These are phyloP conservation scores for Cyphomyrmex costatus DNA, from an alignment of 1,140 invertebrate species.

Conservation along the genomic window DNA sequence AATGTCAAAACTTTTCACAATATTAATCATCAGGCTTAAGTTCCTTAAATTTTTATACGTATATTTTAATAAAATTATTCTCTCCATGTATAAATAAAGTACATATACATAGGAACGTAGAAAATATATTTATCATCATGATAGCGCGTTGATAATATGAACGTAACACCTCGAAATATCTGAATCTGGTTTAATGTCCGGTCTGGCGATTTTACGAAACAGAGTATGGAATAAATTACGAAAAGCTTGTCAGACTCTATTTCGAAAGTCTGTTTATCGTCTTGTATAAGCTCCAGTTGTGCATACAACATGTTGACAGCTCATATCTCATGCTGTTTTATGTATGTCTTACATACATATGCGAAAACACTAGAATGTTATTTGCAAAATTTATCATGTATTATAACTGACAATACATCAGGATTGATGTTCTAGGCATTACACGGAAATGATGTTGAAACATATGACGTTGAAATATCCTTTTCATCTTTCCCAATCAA, in stretches of 20 bases:
- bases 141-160: neutral
- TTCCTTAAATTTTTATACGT: no score
- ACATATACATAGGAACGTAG: neutral
- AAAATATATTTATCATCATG: neutral
- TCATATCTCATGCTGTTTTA: conserved; percentile 18
- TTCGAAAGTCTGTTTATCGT: conserved; percentile 27
- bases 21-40: no score
- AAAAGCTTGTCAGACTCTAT: conserved; percentile 9
- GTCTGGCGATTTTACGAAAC: neutral
- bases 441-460: neutral
- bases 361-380: neutral
- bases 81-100: neutral
- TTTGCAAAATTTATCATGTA: conserved; percentile 10
- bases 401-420: conserved; percentile 9
- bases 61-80: no score
- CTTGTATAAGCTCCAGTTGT: neutral
- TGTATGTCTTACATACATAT: neutral
- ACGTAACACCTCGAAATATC: neutral
- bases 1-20: no score
- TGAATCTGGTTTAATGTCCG: neutral
- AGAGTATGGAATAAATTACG: conserved; percentile 22
- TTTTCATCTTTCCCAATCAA: conserved; percentile 10
- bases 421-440: neutral
- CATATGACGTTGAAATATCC: neutral
- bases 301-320: conserved; percentile 3